phyloP scores from a whole-genome alignment of 2,797 vertebrate genomes.

The Ateles fusciceps region DNA sequence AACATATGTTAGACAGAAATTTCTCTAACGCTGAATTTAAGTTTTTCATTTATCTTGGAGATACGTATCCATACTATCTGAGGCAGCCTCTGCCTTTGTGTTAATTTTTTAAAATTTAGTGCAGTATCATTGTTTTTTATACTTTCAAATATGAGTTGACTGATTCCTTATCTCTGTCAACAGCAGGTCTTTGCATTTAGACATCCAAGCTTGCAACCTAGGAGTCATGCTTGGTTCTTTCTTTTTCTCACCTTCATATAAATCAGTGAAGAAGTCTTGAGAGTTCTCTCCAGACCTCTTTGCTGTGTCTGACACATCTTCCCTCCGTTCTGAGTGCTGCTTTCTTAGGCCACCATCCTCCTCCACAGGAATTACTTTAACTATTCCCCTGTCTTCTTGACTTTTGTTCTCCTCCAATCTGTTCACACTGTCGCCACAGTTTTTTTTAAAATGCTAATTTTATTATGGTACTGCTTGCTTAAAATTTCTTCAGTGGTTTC shows the following conservation, averaged over 20 bases:
- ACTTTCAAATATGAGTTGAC: background rate
- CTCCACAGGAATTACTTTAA: background rate
- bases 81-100: conserved; percentile 35
- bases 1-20: conserved; percentile 58
- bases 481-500: background rate
- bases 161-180: background rate
- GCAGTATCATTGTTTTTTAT: background rate
- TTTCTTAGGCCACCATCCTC: background rate
- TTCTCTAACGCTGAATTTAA: conserved; percentile 54
- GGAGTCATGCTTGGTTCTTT: background rate
- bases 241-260: background rate
- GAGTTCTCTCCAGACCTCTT: background rate
- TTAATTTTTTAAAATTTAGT: background rate
- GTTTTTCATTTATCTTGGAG: conserved; percentile 30
- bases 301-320: accelerated
- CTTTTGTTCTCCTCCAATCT: background rate
- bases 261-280: background rate
- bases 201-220: background rate
- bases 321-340: background rate
- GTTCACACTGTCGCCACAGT: background rate
- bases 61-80: background rate
- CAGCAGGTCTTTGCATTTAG: background rate
- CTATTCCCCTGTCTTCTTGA: background rate
- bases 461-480: background rate
- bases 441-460: background rate